Base-by-base conservation (phyloP, 2,888 invertebrate species). In the Drosophila limbata region DNA sequence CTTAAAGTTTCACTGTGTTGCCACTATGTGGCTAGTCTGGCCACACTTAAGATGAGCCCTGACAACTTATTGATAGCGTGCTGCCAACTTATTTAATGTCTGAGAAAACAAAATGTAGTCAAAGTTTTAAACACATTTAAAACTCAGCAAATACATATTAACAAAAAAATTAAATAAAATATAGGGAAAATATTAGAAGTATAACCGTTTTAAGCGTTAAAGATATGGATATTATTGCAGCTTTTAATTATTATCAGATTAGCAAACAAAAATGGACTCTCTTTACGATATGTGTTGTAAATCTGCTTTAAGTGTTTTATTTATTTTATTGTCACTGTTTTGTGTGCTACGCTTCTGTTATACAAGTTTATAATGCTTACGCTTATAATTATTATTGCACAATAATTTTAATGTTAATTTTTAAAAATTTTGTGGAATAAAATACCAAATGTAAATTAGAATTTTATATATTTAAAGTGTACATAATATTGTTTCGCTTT, bases 361-460 rank as follows among this genome's bases (percentile, higher is more conserved):
- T 17, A 48, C 2, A 42, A 42, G 28, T 28, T 8, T 28, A 28
- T 28, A 28, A 44, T 57, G 72, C 63, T 63, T 55, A 77, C 33
- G 73, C 78, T 77, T 77, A 28, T 33, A 47, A 10, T 63, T 51
- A 37, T 53, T 44, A 40, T 21, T 42, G 13, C 60, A 37, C 11
- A 31, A 35, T 40, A 11, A 9, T 42, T 51, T 13, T 17, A 6
- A 19, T n/a, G n/a, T 31, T 19, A 11, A 17, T 39, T 48, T 31
- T 13, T 42, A 4, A 10, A 4, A 8, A 13, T 19, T 8, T 17
- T 39, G 28, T 21, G 21, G 1, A 31, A 33, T 55, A 2, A 13
- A 11, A 15, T 47, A 31, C 8, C 40, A 33, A 35, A n/a, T n/a
- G 37, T 2, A 0, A 37, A n/a, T n/a, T 31, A 8, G 17, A 13